Percentiles rank a stretch among this genome's conserved stretches.
Conservation (phyloP, 2,113 vertebrate genomes). For the Scophthalmus maximus region DNA sequence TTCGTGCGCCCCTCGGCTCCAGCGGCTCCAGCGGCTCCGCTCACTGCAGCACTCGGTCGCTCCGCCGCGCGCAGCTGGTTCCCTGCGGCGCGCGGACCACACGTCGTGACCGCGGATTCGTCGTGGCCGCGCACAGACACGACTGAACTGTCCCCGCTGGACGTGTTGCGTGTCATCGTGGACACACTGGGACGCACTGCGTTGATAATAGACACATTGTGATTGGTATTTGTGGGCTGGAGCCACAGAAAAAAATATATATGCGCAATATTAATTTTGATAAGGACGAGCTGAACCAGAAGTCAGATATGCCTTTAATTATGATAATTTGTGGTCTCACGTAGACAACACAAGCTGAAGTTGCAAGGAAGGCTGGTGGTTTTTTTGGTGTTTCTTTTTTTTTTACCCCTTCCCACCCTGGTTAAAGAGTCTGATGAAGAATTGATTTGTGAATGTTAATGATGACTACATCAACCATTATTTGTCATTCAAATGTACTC, state of each 20-base stretch:
- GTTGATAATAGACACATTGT: not conserved
- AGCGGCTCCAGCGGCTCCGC: conserved; percentile 25
- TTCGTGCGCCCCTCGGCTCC: conserved; percentile 6
- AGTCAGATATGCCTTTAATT: not conserved
- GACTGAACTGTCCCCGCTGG: conserved; percentile 21
- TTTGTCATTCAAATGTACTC: not conserved
- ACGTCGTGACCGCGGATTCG: conserved; percentile 58
- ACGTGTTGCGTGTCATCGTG: not conserved
- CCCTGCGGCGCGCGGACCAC: conserved; percentile 55
- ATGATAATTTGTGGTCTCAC: too few relatives aligned
- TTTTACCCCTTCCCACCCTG: too few relatives aligned
- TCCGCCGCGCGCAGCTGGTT: conserved; percentile 63
- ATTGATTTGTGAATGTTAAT: not conserved
- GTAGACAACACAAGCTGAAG: not conserved
- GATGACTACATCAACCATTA: not conserved
- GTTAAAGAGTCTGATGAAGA: not conserved
- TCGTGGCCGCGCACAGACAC: conserved; percentile 60
- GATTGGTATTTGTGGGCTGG: not conserved
- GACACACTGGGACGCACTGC: not conserved
- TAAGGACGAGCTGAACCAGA: not conserved
- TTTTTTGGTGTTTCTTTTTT: not conserved
- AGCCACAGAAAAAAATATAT: too few relatives aligned
- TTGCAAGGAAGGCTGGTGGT: not conserved
- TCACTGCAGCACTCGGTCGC: conserved; percentile 45
- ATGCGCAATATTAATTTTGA: not conserved